Base-by-base conservation (phyloP, 2,113 vertebrate genomes). In the Struthio camelus region DNA sequence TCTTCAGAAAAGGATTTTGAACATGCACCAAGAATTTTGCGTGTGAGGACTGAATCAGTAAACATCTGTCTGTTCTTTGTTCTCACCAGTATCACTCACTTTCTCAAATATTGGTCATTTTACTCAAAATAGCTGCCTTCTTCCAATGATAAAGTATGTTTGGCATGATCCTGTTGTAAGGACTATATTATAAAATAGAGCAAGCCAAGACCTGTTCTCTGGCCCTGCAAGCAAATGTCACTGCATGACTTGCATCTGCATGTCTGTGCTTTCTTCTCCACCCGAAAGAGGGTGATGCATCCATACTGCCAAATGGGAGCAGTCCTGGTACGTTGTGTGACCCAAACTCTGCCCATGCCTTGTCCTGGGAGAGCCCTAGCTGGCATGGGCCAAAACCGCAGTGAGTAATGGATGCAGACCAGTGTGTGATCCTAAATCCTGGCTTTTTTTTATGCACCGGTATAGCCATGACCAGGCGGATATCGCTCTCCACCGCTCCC, bases 111-210 rank as follows among this genome's bases (percentile, higher is more conserved):
- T 66, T 4, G 0, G 51, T 88, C 73, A 38, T 84, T 92, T 46
- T 79, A 64, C 91, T 95, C 61, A 92, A 81, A 97, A 96, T 88
- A 93, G 69, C 59, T 36, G 20, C 72, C 42, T 85, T 95, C 76
- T 48, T 89, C 71, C 75, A 71, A 85, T 70, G 46, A 66, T 67
- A 42, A 32, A 75, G 54, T 83, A 34, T 85, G 54, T 86, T 94
- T 95, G 93, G 82, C 72, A 46, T 78, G 72, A 88, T 94, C 85
- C 36, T 78, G 58, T 20, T 83, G 50, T 85, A 78, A 91, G 85
- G 69, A 59, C 50, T 95, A 23, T 36, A 34, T 50, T 77, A 50
- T 71, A 78, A 88, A 89, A 53, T 1, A 80, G 40, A 85, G 38
- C 38, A 89, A 94, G 51, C 42, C 73, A 87, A 89, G 42, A 48